A percentile compares a stretch with the other conserved stretches of the same genome.
These are phyloP conservation scores for Cantharis rustica DNA, from an alignment of 2,888 invertebrate species.

Conservation along the genomic window DNA sequence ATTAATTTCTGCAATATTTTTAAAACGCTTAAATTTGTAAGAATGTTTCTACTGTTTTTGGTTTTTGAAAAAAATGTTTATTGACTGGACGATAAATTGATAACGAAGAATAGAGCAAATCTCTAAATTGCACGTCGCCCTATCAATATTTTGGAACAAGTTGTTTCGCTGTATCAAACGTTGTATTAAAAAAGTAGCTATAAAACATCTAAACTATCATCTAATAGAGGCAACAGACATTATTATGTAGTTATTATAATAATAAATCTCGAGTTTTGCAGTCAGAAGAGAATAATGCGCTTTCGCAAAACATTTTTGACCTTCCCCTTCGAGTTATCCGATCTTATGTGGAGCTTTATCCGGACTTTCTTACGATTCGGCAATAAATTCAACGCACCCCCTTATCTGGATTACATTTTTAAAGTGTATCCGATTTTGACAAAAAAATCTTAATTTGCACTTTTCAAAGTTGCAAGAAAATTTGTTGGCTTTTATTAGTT, in stretches of 20 bases:
- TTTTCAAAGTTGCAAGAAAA: neutral
- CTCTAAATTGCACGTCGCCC: neutral
- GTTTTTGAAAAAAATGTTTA: neutral
- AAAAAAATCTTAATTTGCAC: conserved; percentile 33
- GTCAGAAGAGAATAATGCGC: conserved; percentile 45
- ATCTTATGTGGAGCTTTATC: conserved; percentile 45
- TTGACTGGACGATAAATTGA: neutral
- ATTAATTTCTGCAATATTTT: no score
- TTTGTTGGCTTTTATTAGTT: conserved; percentile 15
- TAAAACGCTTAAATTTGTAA: no score
- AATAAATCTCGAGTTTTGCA: conserved; percentile 46
- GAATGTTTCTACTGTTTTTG: neutral
- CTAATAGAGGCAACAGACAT: conserved; percentile 45
- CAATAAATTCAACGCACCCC: conserved; percentile 43
- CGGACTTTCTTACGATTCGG: conserved; percentile 36
- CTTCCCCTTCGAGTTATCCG: conserved; percentile 44
- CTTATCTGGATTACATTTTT: conserved; percentile 37
- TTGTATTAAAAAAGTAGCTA: conserved; percentile 31
- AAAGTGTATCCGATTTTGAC: conserved; percentile 33
- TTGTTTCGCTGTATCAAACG: neutral
- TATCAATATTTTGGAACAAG: neutral
- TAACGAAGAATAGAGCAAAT: neutral
- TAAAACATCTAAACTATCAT: conserved; percentile 44
- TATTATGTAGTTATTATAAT: conserved; percentile 52
- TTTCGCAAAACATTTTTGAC: conserved; percentile 44